A percentile compares a stretch with the other conserved stretches of the same genome.
Conservation (phyloP, 2,888 invertebrate genomes). For the Bellardia bayeri region DNA sequence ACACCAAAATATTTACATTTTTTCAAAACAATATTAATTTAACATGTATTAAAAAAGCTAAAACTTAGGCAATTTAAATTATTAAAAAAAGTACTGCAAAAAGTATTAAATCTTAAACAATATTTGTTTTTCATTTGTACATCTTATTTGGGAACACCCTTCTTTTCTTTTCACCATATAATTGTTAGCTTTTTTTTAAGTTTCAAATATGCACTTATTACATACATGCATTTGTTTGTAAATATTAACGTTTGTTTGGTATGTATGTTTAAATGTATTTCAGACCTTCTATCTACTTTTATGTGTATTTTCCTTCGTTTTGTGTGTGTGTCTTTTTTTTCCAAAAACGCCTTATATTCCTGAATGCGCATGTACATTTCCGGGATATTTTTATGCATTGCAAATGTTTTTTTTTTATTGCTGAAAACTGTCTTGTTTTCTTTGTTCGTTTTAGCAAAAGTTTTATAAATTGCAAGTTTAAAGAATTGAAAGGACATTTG, state of each 20-base stretch:
- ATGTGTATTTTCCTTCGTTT: not conserved
- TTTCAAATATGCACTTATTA: slow-evolving; percentile 8
- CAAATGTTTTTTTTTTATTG: slow-evolving; percentile 45
- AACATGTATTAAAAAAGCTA: not conserved
- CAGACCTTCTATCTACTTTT: slow-evolving; percentile 47
- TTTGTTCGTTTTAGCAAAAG: slow-evolving; percentile 39
- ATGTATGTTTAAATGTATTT: slow-evolving; percentile 45
- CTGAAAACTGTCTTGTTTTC: slow-evolving; percentile 48
- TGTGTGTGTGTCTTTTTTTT: not conserved
- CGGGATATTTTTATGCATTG: slow-evolving; percentile 58
- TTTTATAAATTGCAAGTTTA: slow-evolving; percentile 58
- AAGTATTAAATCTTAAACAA: not conserved
- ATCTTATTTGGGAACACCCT: slow-evolving; percentile 1
- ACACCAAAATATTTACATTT: not conserved
- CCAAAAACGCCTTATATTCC: slow-evolving; percentile 33
- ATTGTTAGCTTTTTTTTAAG: slow-evolving; percentile 23
- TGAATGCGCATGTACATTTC: slow-evolving; percentile 71
- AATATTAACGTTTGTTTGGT: slow-evolving; percentile 20
- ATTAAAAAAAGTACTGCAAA: not conserved
- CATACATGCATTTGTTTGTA: not conserved
- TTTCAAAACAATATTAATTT: not conserved
- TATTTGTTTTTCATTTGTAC: not conserved
- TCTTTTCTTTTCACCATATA: slow-evolving; percentile 25
- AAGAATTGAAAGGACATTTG: slow-evolving; percentile 48
- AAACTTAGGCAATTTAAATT: not conserved